phyloP scores from a whole-genome alignment of 2,888 invertebrate genomes.

The Aquatica leii region DNA sequence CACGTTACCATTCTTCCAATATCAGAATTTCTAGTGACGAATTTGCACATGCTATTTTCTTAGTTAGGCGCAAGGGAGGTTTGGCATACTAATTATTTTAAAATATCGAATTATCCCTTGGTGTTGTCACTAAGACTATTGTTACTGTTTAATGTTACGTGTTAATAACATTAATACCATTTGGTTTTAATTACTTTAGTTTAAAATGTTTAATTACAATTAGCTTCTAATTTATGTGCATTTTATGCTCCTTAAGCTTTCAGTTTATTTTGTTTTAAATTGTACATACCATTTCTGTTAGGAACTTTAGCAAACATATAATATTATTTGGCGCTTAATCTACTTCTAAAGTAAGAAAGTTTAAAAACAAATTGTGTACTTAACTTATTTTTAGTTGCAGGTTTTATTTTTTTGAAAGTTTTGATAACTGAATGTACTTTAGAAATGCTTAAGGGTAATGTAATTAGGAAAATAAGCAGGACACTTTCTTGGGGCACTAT shows the following conservation, averaged over 20 bases:
- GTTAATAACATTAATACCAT: constrained; percentile 42
- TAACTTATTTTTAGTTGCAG: no score
- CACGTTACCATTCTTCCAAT: constrained; percentile 25
- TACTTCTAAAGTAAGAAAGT: background rate
- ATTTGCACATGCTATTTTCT: constrained; percentile 27
- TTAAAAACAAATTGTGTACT: no score
- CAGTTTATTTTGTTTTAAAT: constrained; percentile 22
- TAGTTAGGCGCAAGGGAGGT: constrained; percentile 28
- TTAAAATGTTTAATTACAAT: constrained; percentile 20
- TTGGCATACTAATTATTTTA: constrained; percentile 32
- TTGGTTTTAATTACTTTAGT: constrained; percentile 36
- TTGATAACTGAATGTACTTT: no score
- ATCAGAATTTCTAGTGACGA: constrained; percentile 20
- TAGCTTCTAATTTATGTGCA: background rate
- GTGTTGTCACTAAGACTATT: constrained; percentile 40
- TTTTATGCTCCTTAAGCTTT: constrained; percentile 13
- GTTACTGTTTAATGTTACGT: constrained; percentile 48
- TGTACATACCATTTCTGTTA: background rate
- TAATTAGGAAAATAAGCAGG: no score
- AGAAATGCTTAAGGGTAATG: no score
- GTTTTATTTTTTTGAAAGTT: no score
- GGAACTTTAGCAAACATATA: constrained; percentile 3
- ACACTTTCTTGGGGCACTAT: no score
- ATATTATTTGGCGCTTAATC: background rate
- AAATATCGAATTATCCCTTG: constrained; percentile 34